Evolutionary conservation across 2,797 vertebrate genomes (phyloP).

Genomic region (Dermochelys coriacea): DNA sequence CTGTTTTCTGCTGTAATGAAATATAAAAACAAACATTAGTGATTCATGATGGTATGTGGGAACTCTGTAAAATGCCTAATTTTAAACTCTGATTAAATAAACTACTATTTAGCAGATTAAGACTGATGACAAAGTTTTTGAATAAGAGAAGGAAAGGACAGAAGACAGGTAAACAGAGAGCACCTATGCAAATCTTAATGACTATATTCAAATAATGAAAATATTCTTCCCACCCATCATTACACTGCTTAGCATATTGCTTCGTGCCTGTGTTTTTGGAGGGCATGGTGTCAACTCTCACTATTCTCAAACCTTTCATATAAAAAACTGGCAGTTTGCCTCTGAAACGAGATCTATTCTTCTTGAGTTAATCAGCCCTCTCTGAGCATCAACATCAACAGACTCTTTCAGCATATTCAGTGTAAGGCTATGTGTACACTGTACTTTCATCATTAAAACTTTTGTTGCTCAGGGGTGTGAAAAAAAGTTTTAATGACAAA

Average conservation of each 20-base stretch:
- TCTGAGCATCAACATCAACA: neutral
- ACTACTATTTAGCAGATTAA: constrained; percentile 57
- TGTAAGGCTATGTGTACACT: too few relatives aligned
- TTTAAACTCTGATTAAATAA: constrained; percentile 54
- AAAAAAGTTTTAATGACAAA: too few relatives aligned
- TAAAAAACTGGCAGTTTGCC: neutral
- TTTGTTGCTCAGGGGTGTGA: too few relatives aligned
- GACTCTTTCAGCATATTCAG: neutral
- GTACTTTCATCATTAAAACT: too few relatives aligned
- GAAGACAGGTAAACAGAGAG: neutral
- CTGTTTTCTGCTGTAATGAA: constrained; percentile 86
- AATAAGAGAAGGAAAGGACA: constrained; percentile 31
- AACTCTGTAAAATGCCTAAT: constrained; percentile 59
- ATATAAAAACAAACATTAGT: constrained; percentile 55
- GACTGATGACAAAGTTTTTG: constrained; percentile 23
- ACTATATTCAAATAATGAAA: neutral
- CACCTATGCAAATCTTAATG: neutral
- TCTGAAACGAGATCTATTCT: neutral
- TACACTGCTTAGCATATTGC: neutral
- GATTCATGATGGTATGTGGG: constrained; percentile 37
- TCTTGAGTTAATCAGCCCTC: constrained; percentile 14
- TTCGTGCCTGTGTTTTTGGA: constrained; percentile 16
- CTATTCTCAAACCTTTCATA: constrained; percentile 11
- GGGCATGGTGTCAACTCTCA: neutral
- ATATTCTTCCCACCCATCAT: neutral